phyloP scores from a whole-genome alignment of 1,140 invertebrate species.

The Panagrolaimus sp. region DNA sequence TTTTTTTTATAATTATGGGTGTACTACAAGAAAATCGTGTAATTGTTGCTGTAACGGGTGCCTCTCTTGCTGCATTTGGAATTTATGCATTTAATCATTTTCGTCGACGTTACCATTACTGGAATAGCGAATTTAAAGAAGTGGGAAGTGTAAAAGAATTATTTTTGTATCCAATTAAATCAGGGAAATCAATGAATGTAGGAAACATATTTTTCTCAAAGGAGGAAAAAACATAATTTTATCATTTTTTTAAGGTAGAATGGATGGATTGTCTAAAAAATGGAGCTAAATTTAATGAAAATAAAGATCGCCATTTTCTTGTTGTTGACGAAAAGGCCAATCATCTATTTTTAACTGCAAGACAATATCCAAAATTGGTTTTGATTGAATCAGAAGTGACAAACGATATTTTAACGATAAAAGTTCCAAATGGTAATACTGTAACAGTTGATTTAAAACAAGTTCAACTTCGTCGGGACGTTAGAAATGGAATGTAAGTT shows the following conservation, averaged over 20 bases:
- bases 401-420: slow-evolving; percentile 15
- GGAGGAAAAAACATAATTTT: no score
- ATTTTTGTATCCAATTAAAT: slow-evolving; percentile 37
- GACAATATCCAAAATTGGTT: slow-evolving; percentile 33
- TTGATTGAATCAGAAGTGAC: slow-evolving; percentile 22
- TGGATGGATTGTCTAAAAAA: slow-evolving; percentile 26
- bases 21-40: no score
- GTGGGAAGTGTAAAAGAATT: slow-evolving; percentile 20
- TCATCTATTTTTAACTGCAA: slow-evolving; percentile 31
- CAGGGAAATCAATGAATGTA: slow-evolving; percentile 33
- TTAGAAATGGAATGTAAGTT: slow-evolving; percentile 18
- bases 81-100: no score
- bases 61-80: no score
- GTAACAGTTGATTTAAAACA: slow-evolving; percentile 17
- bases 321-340: slow-evolving; percentile 24
- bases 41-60: no score
- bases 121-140: slow-evolving; percentile 19
- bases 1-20: no score
- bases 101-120: not conserved
- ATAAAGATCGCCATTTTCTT: slow-evolving; percentile 31
- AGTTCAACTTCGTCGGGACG: slow-evolving; percentile 17
- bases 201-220: no score
- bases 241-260: no score
- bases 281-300: slow-evolving; percentile 22
- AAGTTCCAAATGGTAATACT: not conserved